Base-by-base conservation (phyloP, 64 coral and sea anemone genomes). In the Stylophora pistillata region DNA sequence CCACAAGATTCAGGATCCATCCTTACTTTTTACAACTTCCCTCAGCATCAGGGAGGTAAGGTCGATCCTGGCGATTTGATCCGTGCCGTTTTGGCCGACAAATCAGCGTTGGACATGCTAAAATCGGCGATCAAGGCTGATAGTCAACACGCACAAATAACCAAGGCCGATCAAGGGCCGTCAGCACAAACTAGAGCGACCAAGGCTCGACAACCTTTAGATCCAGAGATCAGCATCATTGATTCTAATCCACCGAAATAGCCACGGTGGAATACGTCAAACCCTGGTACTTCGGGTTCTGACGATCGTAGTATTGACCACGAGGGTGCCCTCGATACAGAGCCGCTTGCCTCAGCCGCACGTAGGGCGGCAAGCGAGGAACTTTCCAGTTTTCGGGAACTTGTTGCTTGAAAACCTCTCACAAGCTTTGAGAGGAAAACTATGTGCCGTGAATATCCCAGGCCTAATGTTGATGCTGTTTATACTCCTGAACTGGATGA, bases 121-220 rank as follows among this genome's bases (percentile, higher is more conserved):
- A 74, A 74, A 74, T 74, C 72, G 30, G 72, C 5, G 72, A 74
- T 74, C 31, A 41, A 41, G 72, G 72, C 72, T 16, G 72, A 74
- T 47, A 34, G 32, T 16, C 30, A 30, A 74, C 72, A 74, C 30
- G 7, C 2, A 10, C 27, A 1, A 62, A 12, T 15, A 12, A 3
- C 59, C 15, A 0, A 62, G 59, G 59, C 7, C 59, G 13, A 62
- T 62, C 59, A 62, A 62, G 59, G 59, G n/a, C n/a, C n/a, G n/a
- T n/a, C n/a, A n/a, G n/a, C n/a, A n/a, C n/a, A n/a, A n/a, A n/a
- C n/a, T n/a, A n/a, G n/a, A n/a, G n/a, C n/a, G n/a, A n/a, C n/a
- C n/a, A n/a, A n/a, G n/a, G n/a, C n/a, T n/a, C n/a, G n/a, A n/a
- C n/a, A n/a, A n/a, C n/a, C n/a, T n/a, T n/a, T n/a, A n/a, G n/a